Base-by-base conservation (phyloP, 2,797 vertebrate species). In the Mus minutoides region DNA sequence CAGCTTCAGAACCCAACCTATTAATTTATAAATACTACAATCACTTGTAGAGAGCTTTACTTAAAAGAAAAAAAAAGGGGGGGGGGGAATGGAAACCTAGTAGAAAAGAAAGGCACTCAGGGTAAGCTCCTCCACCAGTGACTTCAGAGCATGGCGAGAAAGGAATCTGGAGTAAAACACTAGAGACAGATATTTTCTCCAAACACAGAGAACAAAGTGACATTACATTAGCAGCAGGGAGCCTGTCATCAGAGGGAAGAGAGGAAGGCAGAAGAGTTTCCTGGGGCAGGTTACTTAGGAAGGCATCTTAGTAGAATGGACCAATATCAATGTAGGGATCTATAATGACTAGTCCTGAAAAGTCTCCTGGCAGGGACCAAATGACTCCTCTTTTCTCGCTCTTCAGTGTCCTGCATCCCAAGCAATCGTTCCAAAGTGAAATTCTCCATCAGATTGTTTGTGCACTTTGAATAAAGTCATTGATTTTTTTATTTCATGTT, bases 361-460 rank as follows among this genome's bases (percentile, higher is more conserved):
- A 88, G 60, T 40, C 83, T 56, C 52, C 79, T n/a, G 64, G 60
- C 71, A 52, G 1, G n/a, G 5, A 54, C 37, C 62, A 52, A 62
- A 71, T n/a, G 11, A 69, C 54, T 19, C 24, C 9, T 46, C 19
- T 58, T 17, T 71, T 56, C 60, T 67, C 64, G 37, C 31, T 9
- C 49, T 82, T 46, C 2, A 52, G 11, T 83, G 40, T 2, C 11
- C 52, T 24, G 56, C 26, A 7, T 37, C 67, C 58, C 11, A 10
- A 26, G 91, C 75, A 56, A 26, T 89, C 85, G 92, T 64, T 86
- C 60, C 21, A 91, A 94, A 92, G 91, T 49, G 73, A 82, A 92
- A 75, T 82, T 82, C 34, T 58, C 86, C 49, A 75, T 29, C 49
- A 67, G n/a, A 78, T 21, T 54, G 16, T 58, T n/a, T 58, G n/a